These are phyloP conservation scores for Propithecus perrieri DNA, from an alignment of 2,797 vertebrate species.

Conservation along the genomic window DNA sequence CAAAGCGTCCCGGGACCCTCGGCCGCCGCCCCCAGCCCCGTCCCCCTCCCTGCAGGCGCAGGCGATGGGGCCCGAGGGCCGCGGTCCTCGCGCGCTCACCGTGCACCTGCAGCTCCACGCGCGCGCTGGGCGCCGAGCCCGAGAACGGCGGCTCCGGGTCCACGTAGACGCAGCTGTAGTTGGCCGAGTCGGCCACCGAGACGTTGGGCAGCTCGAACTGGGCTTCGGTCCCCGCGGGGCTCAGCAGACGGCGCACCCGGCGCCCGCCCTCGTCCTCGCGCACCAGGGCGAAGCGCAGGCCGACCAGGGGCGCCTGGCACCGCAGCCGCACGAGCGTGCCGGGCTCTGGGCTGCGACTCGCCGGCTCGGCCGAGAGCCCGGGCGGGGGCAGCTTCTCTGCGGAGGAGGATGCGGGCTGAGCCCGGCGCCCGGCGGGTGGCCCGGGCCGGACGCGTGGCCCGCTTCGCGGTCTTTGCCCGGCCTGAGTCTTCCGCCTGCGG, in stretches of 20 bases:
- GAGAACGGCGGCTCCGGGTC: neutral
- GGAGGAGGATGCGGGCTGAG: neutral
- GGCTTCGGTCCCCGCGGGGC: neutral
- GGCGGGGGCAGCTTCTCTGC: conserved; percentile 10
- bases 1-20: no score
- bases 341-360: accelerated
- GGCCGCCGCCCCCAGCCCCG: accelerated
- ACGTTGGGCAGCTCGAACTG: conserved; percentile 4
- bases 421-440: accelerated
- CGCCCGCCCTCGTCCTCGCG: accelerated
- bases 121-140: conserved; percentile 49
- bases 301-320: conserved; percentile 23
- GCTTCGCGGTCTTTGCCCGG: no score
- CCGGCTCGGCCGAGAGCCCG: neutral
- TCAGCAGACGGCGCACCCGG: neutral
- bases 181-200: neutral
- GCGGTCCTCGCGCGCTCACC: conserved; percentile 26
- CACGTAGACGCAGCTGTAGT: conserved; percentile 58
- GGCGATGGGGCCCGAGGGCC: neutral
- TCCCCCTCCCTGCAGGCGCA: neutral
- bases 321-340: conserved; percentile 3
- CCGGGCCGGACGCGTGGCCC: neutral
- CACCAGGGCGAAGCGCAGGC: conserved; percentile 45
- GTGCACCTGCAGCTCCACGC: neutral
- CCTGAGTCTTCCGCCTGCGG: neutral